Base-by-base conservation (phyloP, 2,113 vertebrate species). In the Oceanodroma tethys region DNA sequence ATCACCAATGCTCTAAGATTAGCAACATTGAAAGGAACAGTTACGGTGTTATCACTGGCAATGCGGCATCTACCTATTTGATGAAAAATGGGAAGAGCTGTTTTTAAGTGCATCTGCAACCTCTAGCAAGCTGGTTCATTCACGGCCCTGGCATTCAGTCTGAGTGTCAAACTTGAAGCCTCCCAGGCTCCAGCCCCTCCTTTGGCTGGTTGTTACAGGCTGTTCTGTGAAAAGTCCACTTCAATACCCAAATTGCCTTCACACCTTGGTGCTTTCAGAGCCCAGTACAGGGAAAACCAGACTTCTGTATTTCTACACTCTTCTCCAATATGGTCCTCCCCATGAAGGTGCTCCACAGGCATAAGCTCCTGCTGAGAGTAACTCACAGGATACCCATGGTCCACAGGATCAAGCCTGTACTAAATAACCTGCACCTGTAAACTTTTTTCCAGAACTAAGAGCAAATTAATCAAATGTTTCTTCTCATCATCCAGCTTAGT, bases 291-390 rank as follows among this genome's bases (percentile, higher is more conserved):
- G 20, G 34, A 34, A 67, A 71, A 71, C 2, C 2, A 2, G 7
- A n/a, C 5, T 81, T 21, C 6, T 42, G 5, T 30, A 56, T 75
- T 89, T 81, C n/a, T 36, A 30, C 16, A 26, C 11, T 48, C 9
- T 50, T 63, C 38, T 36, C 34, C 1, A 1, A 27, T 22, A 25
- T 1, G 34, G 32, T 43, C 13, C 40, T 40, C 9, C 16, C 26
- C 0, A 0, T 4, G 11, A 81, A 88, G 27, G 23, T 30, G 18
- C 19, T 83, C 38, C 27, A 40, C 16, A 52, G n/a, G 14, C 23
- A 20, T 26, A 45, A 66, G 29, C 7, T 62, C 23, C 40, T 26
- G 15, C 29, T 40, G 36, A 89, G 32, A 34, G 12, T 25, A 82
- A 66, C 14, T 38, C 30, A 23, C 21, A 48, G 22, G 56, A 48